Percentiles rank a stretch among this genome's conserved stretches.
These are phyloP conservation scores for Trogon surrucura DNA, from an alignment of 2,113 vertebrate species.

Conservation along the genomic window DNA sequence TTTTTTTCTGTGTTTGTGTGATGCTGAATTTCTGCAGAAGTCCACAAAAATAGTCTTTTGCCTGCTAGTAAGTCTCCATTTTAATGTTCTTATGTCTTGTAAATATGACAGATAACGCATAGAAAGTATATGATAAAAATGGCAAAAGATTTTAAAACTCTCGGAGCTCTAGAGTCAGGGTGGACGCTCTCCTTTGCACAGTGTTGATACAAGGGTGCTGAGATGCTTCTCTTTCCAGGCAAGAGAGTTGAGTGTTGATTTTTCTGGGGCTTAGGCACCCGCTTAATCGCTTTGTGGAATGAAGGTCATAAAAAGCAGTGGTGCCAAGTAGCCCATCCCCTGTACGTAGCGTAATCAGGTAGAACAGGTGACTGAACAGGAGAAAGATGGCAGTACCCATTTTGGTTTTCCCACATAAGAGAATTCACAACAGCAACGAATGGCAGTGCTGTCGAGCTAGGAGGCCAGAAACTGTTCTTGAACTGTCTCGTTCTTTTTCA, in stretches of 20 bases:
- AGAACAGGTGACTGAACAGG: neutral
- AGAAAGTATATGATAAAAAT: neutral
- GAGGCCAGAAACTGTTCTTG: neutral
- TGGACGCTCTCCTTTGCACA: neutral
- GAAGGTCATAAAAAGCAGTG: neutral
- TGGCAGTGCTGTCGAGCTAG: neutral
- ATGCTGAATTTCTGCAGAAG: neutral
- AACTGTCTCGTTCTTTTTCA: neutral
- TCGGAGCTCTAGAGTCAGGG: neutral
- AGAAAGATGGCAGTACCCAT: neutral
- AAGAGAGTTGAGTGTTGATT: neutral
- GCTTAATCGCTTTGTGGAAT: neutral
- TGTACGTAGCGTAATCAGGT: neutral
- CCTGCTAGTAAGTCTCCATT: neutral
- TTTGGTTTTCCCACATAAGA: neutral
- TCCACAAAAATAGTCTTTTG: neutral
- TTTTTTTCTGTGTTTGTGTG: neutral
- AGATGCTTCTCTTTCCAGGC: neutral
- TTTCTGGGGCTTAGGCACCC: neutral
- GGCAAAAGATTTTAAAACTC: neutral
- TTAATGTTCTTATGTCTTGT: neutral
- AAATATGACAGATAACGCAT: neutral
- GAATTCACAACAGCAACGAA: neutral
- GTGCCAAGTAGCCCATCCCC: neutral
- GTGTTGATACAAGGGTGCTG: neutral